phyloP scores from a whole-genome alignment of 2,888 invertebrate species.

The Maniola hyperantus region DNA sequence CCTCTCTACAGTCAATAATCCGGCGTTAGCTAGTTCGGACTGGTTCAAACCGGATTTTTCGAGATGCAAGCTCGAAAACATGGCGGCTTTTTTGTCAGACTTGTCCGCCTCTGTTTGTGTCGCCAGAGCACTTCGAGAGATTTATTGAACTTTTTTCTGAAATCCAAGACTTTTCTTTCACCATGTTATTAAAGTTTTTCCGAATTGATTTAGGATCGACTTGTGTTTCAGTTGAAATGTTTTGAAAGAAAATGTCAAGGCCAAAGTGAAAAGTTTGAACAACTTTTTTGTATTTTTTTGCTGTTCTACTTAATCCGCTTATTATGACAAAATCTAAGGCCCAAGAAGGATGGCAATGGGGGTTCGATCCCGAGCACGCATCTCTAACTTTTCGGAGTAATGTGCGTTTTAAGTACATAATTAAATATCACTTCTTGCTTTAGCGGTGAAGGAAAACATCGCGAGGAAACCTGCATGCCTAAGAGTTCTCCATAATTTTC shows the following conservation, averaged over 20 bases:
- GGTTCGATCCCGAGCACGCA: no score
- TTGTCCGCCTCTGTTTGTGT: conserved; percentile 34
- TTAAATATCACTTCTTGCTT: no score
- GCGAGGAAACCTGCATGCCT: no score
- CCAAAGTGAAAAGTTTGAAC: not conserved
- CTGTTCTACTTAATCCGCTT: not conserved
- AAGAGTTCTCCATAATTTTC: no score
- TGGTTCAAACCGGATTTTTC: conserved; percentile 42
- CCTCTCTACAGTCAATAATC: conserved; percentile 43
- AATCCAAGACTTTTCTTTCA: conserved; percentile 20
- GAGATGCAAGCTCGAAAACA: conserved; percentile 40
- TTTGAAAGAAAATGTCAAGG: not conserved
- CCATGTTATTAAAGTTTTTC: conserved; percentile 16
- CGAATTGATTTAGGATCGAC: conserved; percentile 9
- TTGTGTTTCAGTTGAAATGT: conserved; percentile 4
- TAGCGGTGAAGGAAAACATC: no score
- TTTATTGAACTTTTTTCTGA: conserved; percentile 34
- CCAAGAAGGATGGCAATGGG: no score
- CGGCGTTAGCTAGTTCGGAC: conserved; percentile 41
- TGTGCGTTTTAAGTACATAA: no score
- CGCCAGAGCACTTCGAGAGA: conserved; percentile 32
- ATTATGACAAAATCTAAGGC: not conserved
- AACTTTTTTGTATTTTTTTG: not conserved
- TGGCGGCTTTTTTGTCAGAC: conserved; percentile 35
- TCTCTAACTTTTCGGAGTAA: no score